A percentile compares a stretch with the other conserved stretches of the same genome.
Evolutionary conservation across 2,797 vertebrate genomes (phyloP).

Genomic region (Nannoperca australis): DNA sequence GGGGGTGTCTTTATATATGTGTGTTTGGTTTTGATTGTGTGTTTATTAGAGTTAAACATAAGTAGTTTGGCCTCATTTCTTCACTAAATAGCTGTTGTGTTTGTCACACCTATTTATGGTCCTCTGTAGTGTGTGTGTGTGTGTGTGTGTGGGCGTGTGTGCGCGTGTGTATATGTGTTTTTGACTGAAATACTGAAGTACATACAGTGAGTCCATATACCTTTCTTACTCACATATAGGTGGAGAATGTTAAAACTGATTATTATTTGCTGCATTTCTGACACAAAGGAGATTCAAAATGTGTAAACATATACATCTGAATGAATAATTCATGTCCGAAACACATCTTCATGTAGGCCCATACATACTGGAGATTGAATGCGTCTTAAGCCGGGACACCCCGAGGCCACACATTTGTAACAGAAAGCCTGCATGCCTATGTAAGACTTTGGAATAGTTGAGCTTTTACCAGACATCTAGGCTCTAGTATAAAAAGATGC

Average conservation of each 20-base stretch:
- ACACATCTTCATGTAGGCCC: neutral
- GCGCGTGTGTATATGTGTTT: neutral
- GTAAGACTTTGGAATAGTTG: conserved; percentile 9
- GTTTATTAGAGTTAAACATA: conserved; percentile 27
- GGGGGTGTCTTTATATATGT: conserved; percentile 21
- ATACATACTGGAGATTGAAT: neutral
- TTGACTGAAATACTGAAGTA: conserved; percentile 17
- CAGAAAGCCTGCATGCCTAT: neutral
- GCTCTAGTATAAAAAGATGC: neutral
- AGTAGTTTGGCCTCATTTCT: conserved; percentile 44
- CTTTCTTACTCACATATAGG: conserved; percentile 4
- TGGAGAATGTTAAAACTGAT: neutral
- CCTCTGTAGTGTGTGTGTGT: conserved; percentile 12
- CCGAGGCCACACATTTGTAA: neutral
- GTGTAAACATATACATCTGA: neutral
- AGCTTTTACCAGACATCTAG: conserved; percentile 1
- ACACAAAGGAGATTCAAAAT: neutral
- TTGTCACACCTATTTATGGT: conserved; percentile 38
- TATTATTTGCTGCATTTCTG: conserved; percentile 11
- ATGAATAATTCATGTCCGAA: neutral
- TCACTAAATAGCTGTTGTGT: conserved; percentile 33
- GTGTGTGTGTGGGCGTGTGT: conserved; percentile 20
- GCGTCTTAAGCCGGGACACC: conserved; percentile 13
- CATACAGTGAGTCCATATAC: conserved; percentile 1
- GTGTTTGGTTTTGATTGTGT: conserved; percentile 31